Conservation (phyloP, 2,113 vertebrate genomes). For the Campylomormyrus numenius region DNA sequence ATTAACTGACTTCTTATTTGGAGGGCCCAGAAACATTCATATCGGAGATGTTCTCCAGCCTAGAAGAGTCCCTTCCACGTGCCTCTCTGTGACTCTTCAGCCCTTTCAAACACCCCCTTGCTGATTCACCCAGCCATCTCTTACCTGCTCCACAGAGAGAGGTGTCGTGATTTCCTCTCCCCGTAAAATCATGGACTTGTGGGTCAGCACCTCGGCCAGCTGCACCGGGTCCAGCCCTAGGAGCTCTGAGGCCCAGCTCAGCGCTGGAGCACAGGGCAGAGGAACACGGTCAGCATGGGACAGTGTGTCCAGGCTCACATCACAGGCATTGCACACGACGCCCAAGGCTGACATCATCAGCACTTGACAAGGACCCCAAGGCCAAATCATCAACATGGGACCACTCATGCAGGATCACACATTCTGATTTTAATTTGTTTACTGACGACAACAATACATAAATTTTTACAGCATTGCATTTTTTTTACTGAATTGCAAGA, state of each 20-base stretch:
- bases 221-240: conserved; percentile 81
- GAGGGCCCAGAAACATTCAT: neutral
- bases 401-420: neutral
- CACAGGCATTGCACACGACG: neutral
- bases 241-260: conserved; percentile 78
- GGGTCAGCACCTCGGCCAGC: conserved; percentile 84
- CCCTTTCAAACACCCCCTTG: neutral
- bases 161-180: conserved; percentile 96
- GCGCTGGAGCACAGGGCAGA: conserved; percentile 56
- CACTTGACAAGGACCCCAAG: neutral
- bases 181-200: conserved; percentile 93
- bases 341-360: neutral
- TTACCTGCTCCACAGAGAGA: conserved; percentile 88
- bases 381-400: neutral
- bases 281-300: neutral
- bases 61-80: neutral
- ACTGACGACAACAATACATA: neutral
- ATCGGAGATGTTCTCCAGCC: neutral
- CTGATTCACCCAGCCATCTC: neutral
- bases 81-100: neutral
- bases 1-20: neutral
- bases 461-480: neutral
- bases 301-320: neutral
- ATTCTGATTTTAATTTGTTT: neutral
- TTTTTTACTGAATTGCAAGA: neutral